Percentiles rank a stretch among this genome's conserved stretches.
Conservation (phyloP, 2,888 invertebrate genomes). For the Pseudococcus longispinus region DNA sequence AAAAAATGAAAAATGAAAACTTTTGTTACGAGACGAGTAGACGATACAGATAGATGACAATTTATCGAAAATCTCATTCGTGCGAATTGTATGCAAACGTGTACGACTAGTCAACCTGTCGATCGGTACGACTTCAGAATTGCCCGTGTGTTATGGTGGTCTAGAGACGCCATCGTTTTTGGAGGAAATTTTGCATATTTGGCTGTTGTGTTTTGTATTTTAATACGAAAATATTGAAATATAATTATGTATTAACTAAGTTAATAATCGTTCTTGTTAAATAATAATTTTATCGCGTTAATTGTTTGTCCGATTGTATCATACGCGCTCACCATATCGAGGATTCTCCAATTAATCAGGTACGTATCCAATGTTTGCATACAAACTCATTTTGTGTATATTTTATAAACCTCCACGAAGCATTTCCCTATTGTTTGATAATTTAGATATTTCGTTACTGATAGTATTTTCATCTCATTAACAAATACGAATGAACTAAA, state of each 20-base stretch:
- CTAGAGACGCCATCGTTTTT: conserved; percentile 53
- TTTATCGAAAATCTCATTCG: no score
- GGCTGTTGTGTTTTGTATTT: conserved; percentile 15
- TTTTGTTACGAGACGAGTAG: no score
- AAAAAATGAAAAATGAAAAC: no score
- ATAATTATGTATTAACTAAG: conserved; percentile 46
- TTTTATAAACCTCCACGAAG: background rate
- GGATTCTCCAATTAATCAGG: conserved; percentile 10
- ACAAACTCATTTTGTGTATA: conserved; percentile 32
- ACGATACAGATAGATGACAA: no score
- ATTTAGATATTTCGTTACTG: background rate
- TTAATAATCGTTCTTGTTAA: background rate
- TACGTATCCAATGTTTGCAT: conserved; percentile 28
- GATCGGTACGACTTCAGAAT: background rate
- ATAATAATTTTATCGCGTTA: background rate
- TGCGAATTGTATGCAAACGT: no score
- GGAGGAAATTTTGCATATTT: conserved; percentile 42
- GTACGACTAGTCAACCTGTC: background rate
- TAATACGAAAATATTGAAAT: background rate
- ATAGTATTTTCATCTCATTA: background rate
- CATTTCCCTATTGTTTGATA: background rate
- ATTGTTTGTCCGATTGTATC: background rate
- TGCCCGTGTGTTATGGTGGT: conserved; percentile 43
- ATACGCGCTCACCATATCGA: background rate
- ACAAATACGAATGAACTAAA: background rate